These are phyloP conservation scores for Phalacrocorax aristotelis DNA, from an alignment of 2,113 vertebrate genomes.

Conservation along the genomic window DNA sequence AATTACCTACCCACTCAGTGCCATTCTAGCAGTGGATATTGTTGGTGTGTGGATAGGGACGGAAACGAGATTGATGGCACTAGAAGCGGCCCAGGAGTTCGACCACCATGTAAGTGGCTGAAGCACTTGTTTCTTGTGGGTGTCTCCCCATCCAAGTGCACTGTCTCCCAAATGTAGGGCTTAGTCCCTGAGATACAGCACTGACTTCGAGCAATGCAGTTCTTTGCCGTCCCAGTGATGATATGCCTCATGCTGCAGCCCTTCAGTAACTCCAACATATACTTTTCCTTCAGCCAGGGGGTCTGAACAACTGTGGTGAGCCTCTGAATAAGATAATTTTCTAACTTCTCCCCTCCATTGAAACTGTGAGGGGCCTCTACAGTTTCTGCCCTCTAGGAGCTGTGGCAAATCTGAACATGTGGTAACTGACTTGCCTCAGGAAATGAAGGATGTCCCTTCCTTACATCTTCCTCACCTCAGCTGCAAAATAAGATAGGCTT, in stretches of 20 bases:
- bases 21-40: slow-evolving; percentile 80
- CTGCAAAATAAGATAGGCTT: neutral
- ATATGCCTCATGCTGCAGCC: neutral
- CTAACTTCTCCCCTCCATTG: neutral
- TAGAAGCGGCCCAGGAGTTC: slow-evolving; percentile 73
- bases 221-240: neutral
- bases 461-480: neutral
- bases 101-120: slow-evolving; percentile 85
- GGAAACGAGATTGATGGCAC: slow-evolving; percentile 88
- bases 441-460: slow-evolving; percentile 3
- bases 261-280: neutral
- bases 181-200: neutral
- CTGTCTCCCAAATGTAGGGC: neutral
- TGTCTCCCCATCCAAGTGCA: neutral
- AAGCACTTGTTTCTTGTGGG: neutral
- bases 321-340: neutral
- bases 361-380: neutral
- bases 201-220: neutral
- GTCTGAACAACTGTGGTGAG: neutral
- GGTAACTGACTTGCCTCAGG: neutral
- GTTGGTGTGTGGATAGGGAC: slow-evolving; percentile 89
- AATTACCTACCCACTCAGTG: slow-evolving; percentile 87
- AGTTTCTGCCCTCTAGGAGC: neutral
- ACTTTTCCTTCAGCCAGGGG: neutral
- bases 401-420: neutral